Evolutionary conservation across 2,888 invertebrate genomes (phyloP).

Genomic region (Drosophila prolongata): DNA sequence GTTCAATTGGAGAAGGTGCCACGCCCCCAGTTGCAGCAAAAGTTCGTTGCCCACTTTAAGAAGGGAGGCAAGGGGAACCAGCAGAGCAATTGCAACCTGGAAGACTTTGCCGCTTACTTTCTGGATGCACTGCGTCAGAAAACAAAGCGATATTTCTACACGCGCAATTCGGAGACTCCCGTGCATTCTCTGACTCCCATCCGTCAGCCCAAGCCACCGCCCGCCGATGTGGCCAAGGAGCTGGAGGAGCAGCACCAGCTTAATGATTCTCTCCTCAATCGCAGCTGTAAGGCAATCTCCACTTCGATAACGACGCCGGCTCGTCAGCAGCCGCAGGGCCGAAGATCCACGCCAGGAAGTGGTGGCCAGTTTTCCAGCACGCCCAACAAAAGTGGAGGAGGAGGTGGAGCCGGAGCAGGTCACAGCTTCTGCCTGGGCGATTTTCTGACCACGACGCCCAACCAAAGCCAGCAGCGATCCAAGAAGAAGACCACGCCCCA

Average conservation of each 20-base stretch:
- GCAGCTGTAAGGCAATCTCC: conserved; percentile 57
- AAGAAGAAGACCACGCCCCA: conserved; percentile 64
- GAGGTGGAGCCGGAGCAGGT: conserved; percentile 40
- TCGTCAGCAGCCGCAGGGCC: conserved; percentile 33
- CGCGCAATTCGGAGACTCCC: conserved; percentile 65
- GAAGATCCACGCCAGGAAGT: conserved; percentile 36
- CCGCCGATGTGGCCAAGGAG: conserved; percentile 6
- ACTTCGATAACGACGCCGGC: conserved; percentile 24
- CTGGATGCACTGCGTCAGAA: conserved; percentile 86
- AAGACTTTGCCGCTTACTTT: conserved; percentile 87
- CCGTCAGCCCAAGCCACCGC: conserved; percentile 19
- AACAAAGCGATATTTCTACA: conserved; percentile 85
- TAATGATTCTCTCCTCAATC: conserved; percentile 55
- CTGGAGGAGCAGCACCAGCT: conserved; percentile 10
- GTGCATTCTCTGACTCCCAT: conserved; percentile 63
- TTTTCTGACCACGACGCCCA: conserved; percentile 73
- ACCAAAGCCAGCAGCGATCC: conserved; percentile 57
- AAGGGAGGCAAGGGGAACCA: conserved; percentile 1
- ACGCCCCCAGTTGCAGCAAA: conserved; percentile 26
- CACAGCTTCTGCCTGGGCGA: conserved; percentile 81
- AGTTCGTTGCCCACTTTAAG: conserved; percentile 59
- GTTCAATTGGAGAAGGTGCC: conserved; percentile 42
- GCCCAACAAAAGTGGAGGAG: conserved; percentile 47
- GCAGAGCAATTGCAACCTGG: conserved; percentile 63
- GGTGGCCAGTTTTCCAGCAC: conserved; percentile 56